Evolutionary conservation across 2,797 vertebrate species (phyloP).

Genomic region (Alca torda): DNA sequence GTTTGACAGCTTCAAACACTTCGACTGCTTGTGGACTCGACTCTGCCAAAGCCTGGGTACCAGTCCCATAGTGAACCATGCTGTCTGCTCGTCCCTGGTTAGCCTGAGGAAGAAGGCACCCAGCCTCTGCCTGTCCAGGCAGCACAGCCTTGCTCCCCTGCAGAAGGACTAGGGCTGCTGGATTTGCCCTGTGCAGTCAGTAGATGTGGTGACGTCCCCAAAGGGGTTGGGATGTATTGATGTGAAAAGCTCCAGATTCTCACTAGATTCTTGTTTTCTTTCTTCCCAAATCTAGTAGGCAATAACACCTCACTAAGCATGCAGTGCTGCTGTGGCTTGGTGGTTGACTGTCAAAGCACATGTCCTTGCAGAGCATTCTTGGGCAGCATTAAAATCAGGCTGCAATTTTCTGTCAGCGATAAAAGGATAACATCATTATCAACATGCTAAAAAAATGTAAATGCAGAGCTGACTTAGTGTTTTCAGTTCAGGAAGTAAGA

Average conservation of each 20-base stretch:
- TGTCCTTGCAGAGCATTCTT: background rate
- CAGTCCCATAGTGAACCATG: background rate
- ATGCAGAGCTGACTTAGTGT: background rate
- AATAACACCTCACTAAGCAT: background rate
- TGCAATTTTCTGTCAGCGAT: background rate
- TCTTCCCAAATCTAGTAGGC: background rate
- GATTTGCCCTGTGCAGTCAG: background rate
- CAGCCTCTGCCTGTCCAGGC: background rate
- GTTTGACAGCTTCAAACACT: background rate
- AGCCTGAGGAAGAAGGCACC: background rate
- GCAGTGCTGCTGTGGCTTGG: background rate
- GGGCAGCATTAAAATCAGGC: background rate
- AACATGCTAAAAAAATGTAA: background rate
- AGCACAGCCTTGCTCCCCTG: background rate
- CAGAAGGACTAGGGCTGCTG: background rate
- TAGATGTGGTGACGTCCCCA: background rate
- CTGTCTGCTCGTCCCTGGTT: background rate
- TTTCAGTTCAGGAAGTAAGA: background rate
- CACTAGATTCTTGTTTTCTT: background rate
- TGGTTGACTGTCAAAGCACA: background rate
- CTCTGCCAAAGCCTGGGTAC: background rate
- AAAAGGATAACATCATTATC: background rate
- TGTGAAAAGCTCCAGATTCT: background rate
- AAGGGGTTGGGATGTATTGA: background rate
- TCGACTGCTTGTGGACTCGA: background rate